Conservation (phyloP, 1,140 invertebrate species). For the Tetramorium alpestre region DNA sequence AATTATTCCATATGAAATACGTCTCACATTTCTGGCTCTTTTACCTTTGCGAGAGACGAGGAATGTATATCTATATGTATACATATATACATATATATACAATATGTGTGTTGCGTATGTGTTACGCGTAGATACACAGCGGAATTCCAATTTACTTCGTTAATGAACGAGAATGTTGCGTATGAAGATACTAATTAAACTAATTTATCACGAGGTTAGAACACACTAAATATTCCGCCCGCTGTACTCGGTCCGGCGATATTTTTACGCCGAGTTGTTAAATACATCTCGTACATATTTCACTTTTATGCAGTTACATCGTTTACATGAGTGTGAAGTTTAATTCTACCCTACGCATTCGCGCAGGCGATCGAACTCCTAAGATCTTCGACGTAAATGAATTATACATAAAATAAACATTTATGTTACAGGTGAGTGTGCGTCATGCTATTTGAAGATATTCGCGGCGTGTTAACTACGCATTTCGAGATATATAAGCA, state of each 20-base stretch:
- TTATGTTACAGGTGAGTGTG: conserved; percentile 48
- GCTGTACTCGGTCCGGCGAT: neutral
- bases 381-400: neutral
- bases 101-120: neutral
- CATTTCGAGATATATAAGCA: neutral
- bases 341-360: neutral
- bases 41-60: conserved; percentile 27
- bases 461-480: neutral
- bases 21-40: conserved; percentile 69
- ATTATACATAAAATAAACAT: neutral
- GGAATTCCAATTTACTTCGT: conserved; percentile 67
- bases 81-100: too few relatives aligned
- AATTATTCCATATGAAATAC: conserved; percentile 69
- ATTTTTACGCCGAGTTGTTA: conserved; percentile 13
- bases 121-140: conserved; percentile 19
- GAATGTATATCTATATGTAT: neutral
- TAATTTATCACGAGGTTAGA: conserved; percentile 62
- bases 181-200: conserved; percentile 71
- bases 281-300: neutral
- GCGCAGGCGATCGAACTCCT: neutral
- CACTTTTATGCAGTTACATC: neutral
- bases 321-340: neutral
- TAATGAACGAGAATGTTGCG: conserved; percentile 68
- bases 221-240: conserved; percentile 17
- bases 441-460: neutral